A percentile compares a stretch with the other conserved stretches of the same genome.
Evolutionary conservation across 2,888 invertebrate genomes (phyloP).

Genomic region (Ligdia adustata): DNA sequence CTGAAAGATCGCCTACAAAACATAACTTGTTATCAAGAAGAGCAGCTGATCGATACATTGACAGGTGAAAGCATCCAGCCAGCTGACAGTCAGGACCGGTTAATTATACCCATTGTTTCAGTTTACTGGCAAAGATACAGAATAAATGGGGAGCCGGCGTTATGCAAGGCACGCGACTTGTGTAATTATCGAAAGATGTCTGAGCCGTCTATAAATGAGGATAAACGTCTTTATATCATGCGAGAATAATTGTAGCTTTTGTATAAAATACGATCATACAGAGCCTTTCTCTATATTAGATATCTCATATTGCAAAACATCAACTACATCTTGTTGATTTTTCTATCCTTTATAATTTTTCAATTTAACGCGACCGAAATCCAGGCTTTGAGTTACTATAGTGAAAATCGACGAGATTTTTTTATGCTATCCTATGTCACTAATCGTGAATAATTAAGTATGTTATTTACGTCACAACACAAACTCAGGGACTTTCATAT

Average conservation of each 20-base stretch:
- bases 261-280: no score
- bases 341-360: no score
- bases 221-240: not conserved
- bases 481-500: no score
- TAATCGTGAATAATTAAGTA: no score
- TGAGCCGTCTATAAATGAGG: conserved; percentile 10
- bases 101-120: conserved; percentile 19
- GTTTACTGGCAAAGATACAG: conserved; percentile 9
- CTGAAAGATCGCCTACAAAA: not conserved
- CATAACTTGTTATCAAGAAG: conserved; percentile 6
- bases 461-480: no score
- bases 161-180: conserved; percentile 30
- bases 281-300: no score
- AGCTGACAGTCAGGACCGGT: conserved; percentile 36
- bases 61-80: conserved; percentile 54
- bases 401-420: no score
- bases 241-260: not conserved
- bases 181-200: conserved; percentile 30
- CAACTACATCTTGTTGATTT: no score
- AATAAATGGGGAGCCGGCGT: conserved; percentile 12
- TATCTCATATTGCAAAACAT: no score
- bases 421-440: no score
- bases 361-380: no score
- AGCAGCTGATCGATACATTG: conserved; percentile 22
- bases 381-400: no score